Evolutionary conservation across 2,888 invertebrate species (phyloP).

Genomic region (Mycalesis mineus): DNA sequence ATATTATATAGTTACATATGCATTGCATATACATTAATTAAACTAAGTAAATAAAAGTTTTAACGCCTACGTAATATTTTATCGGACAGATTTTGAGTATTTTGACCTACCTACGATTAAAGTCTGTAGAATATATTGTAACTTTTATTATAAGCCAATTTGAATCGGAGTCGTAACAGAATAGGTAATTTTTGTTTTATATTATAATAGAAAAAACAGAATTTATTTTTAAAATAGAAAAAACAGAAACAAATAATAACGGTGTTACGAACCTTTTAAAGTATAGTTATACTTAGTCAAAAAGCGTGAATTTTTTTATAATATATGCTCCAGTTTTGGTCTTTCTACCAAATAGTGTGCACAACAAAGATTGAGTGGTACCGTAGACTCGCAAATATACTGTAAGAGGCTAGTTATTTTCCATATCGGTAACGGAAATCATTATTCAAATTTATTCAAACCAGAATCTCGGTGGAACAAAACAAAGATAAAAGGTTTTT

Average conservation of each 20-base stretch:
- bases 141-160: background rate
- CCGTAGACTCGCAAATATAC: background rate
- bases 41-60: too few relatives aligned
- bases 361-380: background rate
- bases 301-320: background rate
- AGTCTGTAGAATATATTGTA: background rate
- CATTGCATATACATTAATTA: too few relatives aligned
- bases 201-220: too few relatives aligned
- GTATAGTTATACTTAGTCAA: background rate
- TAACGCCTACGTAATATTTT: too few relatives aligned
- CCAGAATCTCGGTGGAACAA: conserved; percentile 34
- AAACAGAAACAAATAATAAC: too few relatives aligned
- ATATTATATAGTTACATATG: too few relatives aligned
- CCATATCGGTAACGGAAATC: conserved; percentile 33
- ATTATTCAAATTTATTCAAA: conserved; percentile 53
- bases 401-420: conserved; percentile 3
- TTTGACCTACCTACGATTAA: conserved; percentile 7
- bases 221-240: background rate
- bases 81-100: too few relatives aligned
- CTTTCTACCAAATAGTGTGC: background rate
- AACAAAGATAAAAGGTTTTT: conserved; percentile 24
- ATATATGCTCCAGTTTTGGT: too few relatives aligned
- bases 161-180: too few relatives aligned
- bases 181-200: too few relatives aligned
- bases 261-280: too few relatives aligned